These are phyloP conservation scores for Crotalus horridus DNA, from an alignment of 2,113 vertebrate genomes.

Conservation along the genomic window DNA sequence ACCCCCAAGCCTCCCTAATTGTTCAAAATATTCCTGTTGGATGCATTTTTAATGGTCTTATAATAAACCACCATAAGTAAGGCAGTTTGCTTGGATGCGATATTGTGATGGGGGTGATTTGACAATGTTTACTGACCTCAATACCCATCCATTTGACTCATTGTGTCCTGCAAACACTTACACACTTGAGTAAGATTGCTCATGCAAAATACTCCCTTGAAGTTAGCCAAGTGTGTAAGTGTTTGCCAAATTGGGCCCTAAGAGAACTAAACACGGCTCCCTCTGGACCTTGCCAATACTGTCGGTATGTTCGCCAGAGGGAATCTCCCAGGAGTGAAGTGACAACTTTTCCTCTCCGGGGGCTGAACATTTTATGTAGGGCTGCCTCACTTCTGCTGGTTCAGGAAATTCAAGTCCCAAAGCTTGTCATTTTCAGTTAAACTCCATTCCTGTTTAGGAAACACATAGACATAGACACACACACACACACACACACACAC, in stretches of 20 bases:
- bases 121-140: neutral
- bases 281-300: neutral
- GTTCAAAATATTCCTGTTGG: neutral
- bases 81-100: neutral
- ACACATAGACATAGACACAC: neutral
- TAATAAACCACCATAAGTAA: neutral
- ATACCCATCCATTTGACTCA: neutral
- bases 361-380: slow-evolving; percentile 2
- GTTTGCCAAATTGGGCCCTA: slow-evolving; percentile 44
- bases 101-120: neutral
- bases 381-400: slow-evolving; percentile 10
- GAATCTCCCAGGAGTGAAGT: slow-evolving; percentile 30
- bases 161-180: slow-evolving; percentile 29
- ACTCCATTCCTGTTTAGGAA: neutral
- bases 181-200: slow-evolving; percentile 28
- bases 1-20: neutral
- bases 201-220: slow-evolving; percentile 24
- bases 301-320: slow-evolving; percentile 33
- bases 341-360: slow-evolving; percentile 4
- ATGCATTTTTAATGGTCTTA: neutral
- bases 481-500: neutral
- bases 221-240: slow-evolving; percentile 37
- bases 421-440: neutral
- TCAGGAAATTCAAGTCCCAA: slow-evolving; percentile 3
- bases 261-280: slow-evolving; percentile 40